Evolutionary conservation across 2,888 invertebrate species (phyloP), one percentile per base, ranked within the genome.

Genomic region (Opisthograptis luteolata): DNA sequence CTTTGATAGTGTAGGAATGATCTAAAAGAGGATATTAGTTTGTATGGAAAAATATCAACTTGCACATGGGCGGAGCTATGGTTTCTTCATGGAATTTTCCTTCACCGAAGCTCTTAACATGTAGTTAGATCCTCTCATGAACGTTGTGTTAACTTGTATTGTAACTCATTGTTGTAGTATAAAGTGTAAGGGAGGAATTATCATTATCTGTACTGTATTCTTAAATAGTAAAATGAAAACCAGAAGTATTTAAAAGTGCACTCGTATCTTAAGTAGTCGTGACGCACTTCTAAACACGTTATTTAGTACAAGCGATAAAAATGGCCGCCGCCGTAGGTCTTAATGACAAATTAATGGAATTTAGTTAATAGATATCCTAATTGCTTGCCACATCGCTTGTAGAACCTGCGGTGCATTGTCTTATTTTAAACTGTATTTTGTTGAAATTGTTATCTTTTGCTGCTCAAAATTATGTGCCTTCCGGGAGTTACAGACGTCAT

Each of bases 341-440:
- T 88, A 87, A 88, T 81, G 82, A 80, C 64, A 75, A 79, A 82
- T 84, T 83, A 86, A 87, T 87, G 73, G 74, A 63, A 65, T 77
- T 70, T 68, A 66, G 49, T 62, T 71, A n/a, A n/a, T n/a, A n/a
- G n/a, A n/a, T n/a, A 68, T 66, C 61, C 58, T 75, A 72, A 76
- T 77, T 66, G 69, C 53, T 45, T 41, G 59, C 54, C 79, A 80
- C 58, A 78, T 49, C 58, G 65, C 64, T 69, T 37, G 35, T 65
- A 68, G 63, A 54, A 56, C 59, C 58, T 54, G 56, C 45, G 47
- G 59, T 49, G 70, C 44, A 63, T 59, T 63, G 78, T 67, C 73
- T 69, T 67, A 71, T 73, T 55, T 39, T 47, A 2, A 25, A 7
- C 13, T 32, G 47, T 48, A 39, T 43, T 41, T 52, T 51, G 25